A percentile compares a stretch with the other conserved stretches of the same genome.
Evolutionary conservation across 2,888 invertebrate genomes (phyloP).

Genomic region (Standfussiana lucernea): DNA sequence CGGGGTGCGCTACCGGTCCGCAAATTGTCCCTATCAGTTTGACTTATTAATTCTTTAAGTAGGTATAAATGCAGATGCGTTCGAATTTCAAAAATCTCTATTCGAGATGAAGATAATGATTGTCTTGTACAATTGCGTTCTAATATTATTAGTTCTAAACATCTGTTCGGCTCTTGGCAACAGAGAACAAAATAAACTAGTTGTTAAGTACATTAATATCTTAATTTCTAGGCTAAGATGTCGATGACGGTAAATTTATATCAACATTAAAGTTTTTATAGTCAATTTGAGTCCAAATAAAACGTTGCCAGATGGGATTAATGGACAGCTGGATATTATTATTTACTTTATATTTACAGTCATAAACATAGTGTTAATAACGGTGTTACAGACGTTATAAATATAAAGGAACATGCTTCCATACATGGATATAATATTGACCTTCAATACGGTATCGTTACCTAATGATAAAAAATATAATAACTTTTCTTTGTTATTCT

Average conservation of each 20-base stretch:
- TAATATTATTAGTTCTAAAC: background rate
- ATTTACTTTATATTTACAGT: background rate
- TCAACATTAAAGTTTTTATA: conserved; percentile 22
- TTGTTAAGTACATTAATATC: conserved; percentile 9
- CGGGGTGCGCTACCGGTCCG: background rate
- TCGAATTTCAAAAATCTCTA: background rate
- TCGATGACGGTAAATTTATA: conserved; percentile 14
- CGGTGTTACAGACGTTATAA: background rate
- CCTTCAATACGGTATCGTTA: background rate
- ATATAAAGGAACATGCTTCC: background rate
- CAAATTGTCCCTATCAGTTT: background rate
- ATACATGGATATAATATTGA: conserved; percentile 7
- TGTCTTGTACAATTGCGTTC: background rate
- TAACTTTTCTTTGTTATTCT: conserved; percentile 5
- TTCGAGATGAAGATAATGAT: background rate
- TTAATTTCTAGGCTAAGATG: conserved; percentile 18
- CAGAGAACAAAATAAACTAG: background rate
- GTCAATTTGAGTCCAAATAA: conserved; percentile 23
- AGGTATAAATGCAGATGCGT: background rate
- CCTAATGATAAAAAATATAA: background rate
- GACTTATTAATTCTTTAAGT: background rate
- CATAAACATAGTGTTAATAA: conserved; percentile 4
- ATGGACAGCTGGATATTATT: background rate
- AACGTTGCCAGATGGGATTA: conserved; percentile 16
- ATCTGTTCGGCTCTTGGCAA: conserved; percentile 12